Base-by-base conservation (phyloP, 1,140 invertebrate species). In the Rhopalosiphum padi region DNA sequence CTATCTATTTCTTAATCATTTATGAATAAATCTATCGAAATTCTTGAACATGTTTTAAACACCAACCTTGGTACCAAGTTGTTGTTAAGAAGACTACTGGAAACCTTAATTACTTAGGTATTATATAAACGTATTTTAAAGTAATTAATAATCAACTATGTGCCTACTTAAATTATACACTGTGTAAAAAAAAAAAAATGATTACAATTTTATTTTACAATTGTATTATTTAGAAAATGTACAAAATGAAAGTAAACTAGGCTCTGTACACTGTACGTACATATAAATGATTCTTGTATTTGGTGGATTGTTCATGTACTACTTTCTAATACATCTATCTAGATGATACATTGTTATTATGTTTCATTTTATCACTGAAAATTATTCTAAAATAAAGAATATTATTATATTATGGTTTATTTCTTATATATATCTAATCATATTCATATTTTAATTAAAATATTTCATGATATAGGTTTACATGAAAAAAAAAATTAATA, bases 281-380 rank as follows among this genome's bases (percentile, higher is more conserved):
- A 48, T 89, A 89, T 43, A 89, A 37, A 90, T 60, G 51, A 43
- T 90, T 90, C 55, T 60, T 68, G 89, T 90, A 90, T 90, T 90
- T 90, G 53, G 55, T 9, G 55, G 37, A 68, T 90, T 90, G 89
- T 68, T 6, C 88, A 9, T 68, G 89, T 43, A 48, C 55, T 90
- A 90, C 89, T 90, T 90, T 90, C 89, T 90, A 90, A 90, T 90
- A 43, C 30, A 90, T 43, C 53, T 90, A 90, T 43, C 53, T 90
- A 68, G 89, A 68, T 90, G 37, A n/a, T 60, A 43, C 53, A 90
- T 90, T 90, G 55, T 68, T 60, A 68, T 90, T 90, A 60, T 90
- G 53, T 90, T 90, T 90, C 37, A 60, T 90, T 90, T 90, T 90
- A 41, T n/a, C 25, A 46, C 21, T 55, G 43, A 90, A 43, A 90